These are phyloP conservation scores for Malthinus flaveolus DNA, from an alignment of 2,888 invertebrate species.

Conservation along the genomic window DNA sequence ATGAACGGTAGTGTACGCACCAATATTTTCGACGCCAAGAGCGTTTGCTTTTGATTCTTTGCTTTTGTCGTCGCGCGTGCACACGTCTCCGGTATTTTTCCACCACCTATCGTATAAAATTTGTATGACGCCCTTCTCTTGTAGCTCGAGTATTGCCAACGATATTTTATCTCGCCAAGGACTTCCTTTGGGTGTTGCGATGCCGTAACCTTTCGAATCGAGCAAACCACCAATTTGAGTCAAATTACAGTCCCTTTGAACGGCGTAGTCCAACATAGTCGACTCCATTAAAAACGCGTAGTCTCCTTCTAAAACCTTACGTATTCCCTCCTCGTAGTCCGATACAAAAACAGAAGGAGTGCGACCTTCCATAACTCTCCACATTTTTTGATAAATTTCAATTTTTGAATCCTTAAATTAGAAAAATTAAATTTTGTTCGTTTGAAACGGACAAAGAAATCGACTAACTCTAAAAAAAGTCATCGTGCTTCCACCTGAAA, in stretches of 20 bases:
- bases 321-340: constrained; percentile 89
- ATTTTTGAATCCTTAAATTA: constrained; percentile 78
- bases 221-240: constrained; percentile 94
- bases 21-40: constrained; percentile 86
- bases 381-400: constrained; percentile 90
- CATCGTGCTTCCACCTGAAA: constrained; percentile 94
- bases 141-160: constrained; percentile 89
- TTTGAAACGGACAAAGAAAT: background rate
- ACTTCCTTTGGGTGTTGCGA: constrained; percentile 93
- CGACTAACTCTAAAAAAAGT: constrained; percentile 88
- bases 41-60: constrained; percentile 94
- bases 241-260: constrained; percentile 93
- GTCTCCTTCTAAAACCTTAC: constrained; percentile 82
- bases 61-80: constrained; percentile 83
- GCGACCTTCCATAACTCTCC: constrained; percentile 87
- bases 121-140: constrained; percentile 92
- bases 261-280: constrained; percentile 93
- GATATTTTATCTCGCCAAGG: constrained; percentile 98
- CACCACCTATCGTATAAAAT: constrained; percentile 97
- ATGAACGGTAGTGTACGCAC: constrained; percentile 54
- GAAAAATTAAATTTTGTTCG: background rate
- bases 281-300: constrained; percentile 99
- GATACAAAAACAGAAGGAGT: constrained; percentile 83
- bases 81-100: constrained; percentile 93
- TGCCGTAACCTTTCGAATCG: constrained; percentile 89